Conservation (phyloP, 2,888 invertebrate species). For the Platycnemis pennipes region DNA sequence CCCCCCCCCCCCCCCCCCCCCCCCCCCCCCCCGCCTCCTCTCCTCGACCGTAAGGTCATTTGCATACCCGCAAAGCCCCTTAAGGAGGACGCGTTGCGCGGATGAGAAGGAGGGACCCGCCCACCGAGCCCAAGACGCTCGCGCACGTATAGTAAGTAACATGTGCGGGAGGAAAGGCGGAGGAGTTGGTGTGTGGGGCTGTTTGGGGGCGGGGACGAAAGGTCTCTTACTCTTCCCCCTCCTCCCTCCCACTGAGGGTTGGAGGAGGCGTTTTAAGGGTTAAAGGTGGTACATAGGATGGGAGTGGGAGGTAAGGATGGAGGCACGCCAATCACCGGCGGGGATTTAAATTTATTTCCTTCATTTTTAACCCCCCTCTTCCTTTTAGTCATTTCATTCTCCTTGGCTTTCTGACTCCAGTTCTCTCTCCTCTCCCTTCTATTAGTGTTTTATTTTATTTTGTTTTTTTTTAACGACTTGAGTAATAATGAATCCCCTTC, state of each 20-base stretch:
- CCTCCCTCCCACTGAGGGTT: not conserved
- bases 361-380: not conserved
- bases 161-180: not conserved
- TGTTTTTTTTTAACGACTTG: not conserved
- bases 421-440: not conserved
- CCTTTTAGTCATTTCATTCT: slow-evolving; percentile 17
- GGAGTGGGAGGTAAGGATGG: not conserved
- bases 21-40: not conserved
- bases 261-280: not conserved
- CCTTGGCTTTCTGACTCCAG: not conserved
- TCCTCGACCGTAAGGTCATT: slow-evolving; percentile 5
- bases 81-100: slow-evolving; percentile 29
- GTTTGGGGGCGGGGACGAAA: not conserved
- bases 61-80: slow-evolving; percentile 60
- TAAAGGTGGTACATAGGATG: not conserved
- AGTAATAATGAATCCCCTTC: not conserved
- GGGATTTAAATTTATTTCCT: not conserved
- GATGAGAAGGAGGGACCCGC: not conserved
- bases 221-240: not conserved
- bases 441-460: not conserved
- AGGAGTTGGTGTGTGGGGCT: not conserved
- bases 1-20: not conserved
- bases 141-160: not conserved
- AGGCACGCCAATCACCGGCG: slow-evolving; percentile 14
- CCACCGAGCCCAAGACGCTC: not conserved